phyloP scores from a whole-genome alignment of 2,888 invertebrate species.

The Villa cingulata region DNA sequence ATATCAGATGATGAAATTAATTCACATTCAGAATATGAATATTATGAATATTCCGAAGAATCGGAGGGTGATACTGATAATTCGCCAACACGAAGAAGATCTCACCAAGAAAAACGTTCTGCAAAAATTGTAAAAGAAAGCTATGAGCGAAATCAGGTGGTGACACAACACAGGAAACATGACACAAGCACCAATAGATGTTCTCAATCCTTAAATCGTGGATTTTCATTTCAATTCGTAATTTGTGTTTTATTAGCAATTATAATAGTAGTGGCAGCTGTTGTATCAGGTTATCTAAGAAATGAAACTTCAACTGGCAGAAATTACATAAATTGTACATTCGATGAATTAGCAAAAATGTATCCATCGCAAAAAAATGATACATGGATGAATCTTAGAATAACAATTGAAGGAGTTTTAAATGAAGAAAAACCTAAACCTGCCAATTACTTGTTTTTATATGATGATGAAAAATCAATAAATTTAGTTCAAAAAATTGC shows the following conservation, averaged over 20 bases:
- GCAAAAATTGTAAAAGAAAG: too few relatives aligned
- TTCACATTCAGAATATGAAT: not conserved
- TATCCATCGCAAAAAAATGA: conserved; percentile 17
- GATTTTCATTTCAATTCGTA: too few relatives aligned
- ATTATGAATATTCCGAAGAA: not conserved
- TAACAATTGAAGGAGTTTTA: conserved; percentile 21
- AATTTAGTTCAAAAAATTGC: conserved; percentile 22
- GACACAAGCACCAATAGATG: too few relatives aligned
- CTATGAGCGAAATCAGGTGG: too few relatives aligned
- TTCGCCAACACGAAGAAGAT: too few relatives aligned
- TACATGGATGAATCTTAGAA: conserved; percentile 20
- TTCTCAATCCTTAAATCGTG: too few relatives aligned
- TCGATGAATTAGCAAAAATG: conserved; percentile 12
- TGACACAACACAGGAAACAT: too few relatives aligned
- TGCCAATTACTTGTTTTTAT: conserved; percentile 24
- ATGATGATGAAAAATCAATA: conserved; percentile 14
- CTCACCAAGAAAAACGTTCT: too few relatives aligned
- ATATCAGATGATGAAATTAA: not conserved
- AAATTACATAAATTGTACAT: conserved; percentile 17
- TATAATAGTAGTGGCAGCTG: not conserved
- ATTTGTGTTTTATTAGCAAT: too few relatives aligned
- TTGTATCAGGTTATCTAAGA: not conserved
- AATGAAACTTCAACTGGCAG: not conserved
- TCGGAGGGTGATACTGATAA: not conserved
- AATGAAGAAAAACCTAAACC: conserved; percentile 20